Evolutionary conservation across 1,140 invertebrate genomes (phyloP), one percentile per base, ranked within the genome.

Genomic region (Drosophila nebulosa): DNA sequence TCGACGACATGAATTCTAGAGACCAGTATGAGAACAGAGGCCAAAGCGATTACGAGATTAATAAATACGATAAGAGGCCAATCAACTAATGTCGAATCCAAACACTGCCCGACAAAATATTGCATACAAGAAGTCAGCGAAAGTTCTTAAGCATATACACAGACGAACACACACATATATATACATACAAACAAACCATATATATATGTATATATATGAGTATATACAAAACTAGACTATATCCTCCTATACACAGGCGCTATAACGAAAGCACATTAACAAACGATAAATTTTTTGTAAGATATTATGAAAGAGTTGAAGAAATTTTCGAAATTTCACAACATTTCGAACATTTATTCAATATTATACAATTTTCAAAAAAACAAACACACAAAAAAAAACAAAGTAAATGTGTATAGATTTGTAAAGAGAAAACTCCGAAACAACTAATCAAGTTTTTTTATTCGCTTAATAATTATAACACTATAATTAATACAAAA

Each of bases 391-490:
- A n/a, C n/a, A 32, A 32, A 12, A 32, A 12, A 32, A 12, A 32
- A 32, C 30, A 12, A 32, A 74, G 68, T 74, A 65, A 69, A 70
- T 78, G 86, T 86, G 74, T 85, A 85, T 74, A 78, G 80, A 85
- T 61, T 64, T 85, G 80, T 84, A 86, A 70, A 84, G 64, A 79
- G 59, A 78, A 74, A 74, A 42, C 53, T 46, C 39, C 53, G 60
- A 64, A 76, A 85, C 30, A 84, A 70, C 80, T 86, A 86, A 86
- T 86, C 80, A 80, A 84, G 81, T 84, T 84, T 84, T 74, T 84
- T 84, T 84, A 84, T 84, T 84, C 80, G 81, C 80, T 84, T 84
- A 77, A 85, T 69, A 84, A 85, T 80, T 72, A 78, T 57, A 56
- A 77, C 59, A 65, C 52, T 35, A 66, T 24, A 59, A 42, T 59